Evolutionary conservation across 2,888 invertebrate genomes (phyloP).

Genomic region (Ophonus ardosiacus): DNA sequence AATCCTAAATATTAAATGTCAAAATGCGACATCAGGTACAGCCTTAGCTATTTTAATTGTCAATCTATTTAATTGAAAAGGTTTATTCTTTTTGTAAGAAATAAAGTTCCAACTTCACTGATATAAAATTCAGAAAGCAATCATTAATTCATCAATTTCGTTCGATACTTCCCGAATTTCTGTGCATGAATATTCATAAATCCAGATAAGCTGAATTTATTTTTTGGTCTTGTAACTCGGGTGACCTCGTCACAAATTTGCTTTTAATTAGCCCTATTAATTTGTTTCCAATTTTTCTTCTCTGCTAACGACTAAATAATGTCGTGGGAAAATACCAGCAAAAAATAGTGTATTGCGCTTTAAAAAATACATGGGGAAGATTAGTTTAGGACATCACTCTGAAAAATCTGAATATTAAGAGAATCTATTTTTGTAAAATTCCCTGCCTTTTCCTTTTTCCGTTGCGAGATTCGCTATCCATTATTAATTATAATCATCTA

Average conservation of each 20-base stretch:
- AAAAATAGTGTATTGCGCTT: not conserved
- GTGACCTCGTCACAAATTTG: constrained; percentile 28
- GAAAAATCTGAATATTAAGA: too few species aligned
- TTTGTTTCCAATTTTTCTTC: constrained; percentile 30
- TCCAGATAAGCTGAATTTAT: constrained; percentile 29
- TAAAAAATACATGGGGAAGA: not conserved
- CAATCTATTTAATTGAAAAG: too few species aligned
- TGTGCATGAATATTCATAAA: constrained; percentile 36
- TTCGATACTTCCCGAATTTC: constrained; percentile 26
- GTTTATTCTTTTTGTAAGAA: constrained; percentile 2
- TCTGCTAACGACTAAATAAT: constrained; percentile 27
- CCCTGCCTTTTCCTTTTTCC: too few species aligned
- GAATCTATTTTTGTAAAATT: too few species aligned
- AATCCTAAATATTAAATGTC: too few species aligned
- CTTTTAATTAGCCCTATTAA: constrained; percentile 32
- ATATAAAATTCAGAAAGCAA: constrained; percentile 30
- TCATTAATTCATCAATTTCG: constrained; percentile 43
- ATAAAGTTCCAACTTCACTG: not conserved
- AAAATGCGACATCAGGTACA: too few species aligned
- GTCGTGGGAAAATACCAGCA: not conserved
- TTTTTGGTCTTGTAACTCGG: constrained; percentile 42
- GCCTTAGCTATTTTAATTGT: too few species aligned
- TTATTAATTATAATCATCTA: not conserved
- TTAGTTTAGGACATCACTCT: too few species aligned
- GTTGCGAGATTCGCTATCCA: not conserved